Evolutionary conservation across 2,888 invertebrate species (phyloP).

Genomic region (Seira sanloemensis): DNA sequence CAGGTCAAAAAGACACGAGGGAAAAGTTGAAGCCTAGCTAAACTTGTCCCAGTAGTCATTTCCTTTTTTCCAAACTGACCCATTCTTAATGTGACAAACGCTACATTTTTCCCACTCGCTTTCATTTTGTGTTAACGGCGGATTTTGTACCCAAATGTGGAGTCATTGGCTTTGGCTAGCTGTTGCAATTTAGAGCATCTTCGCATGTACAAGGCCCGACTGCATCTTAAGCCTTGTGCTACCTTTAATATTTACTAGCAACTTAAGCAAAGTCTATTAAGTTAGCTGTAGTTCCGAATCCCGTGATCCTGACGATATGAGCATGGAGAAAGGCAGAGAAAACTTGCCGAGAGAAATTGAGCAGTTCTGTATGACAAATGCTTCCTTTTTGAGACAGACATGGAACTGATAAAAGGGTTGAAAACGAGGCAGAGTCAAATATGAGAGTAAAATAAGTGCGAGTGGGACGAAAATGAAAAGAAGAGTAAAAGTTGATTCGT

Average conservation of each 20-base stretch:
- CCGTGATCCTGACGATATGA: slow-evolving; percentile 36
- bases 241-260: too few relatives aligned
- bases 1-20: slow-evolving; percentile 29
- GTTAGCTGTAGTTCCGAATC: too few relatives aligned
- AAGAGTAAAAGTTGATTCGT: slow-evolving; percentile 27
- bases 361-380: slow-evolving; percentile 30
- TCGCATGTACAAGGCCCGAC: too few relatives aligned
- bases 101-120: slow-evolving; percentile 3
- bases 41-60: slow-evolving; percentile 9
- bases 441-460: background rate
- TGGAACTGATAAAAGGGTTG: slow-evolving; percentile 24
- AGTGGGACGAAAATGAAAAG: slow-evolving; percentile 17
- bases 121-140: background rate
- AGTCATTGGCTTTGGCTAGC: too few relatives aligned
- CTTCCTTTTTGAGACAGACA: slow-evolving; percentile 23
- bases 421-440: slow-evolving; percentile 4
- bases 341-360: slow-evolving; percentile 19
- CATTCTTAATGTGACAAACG: slow-evolving; percentile 20
- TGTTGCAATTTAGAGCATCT: too few relatives aligned
- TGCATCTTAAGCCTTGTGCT: too few relatives aligned
- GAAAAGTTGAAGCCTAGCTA: slow-evolving; percentile 24
- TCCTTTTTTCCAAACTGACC: background rate
- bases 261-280: too few relatives aligned
- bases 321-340: background rate
- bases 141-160: too few relatives aligned